These are phyloP conservation scores for Nasonia oneida DNA, from an alignment of 2,888 invertebrate genomes.

Conservation along the genomic window DNA sequence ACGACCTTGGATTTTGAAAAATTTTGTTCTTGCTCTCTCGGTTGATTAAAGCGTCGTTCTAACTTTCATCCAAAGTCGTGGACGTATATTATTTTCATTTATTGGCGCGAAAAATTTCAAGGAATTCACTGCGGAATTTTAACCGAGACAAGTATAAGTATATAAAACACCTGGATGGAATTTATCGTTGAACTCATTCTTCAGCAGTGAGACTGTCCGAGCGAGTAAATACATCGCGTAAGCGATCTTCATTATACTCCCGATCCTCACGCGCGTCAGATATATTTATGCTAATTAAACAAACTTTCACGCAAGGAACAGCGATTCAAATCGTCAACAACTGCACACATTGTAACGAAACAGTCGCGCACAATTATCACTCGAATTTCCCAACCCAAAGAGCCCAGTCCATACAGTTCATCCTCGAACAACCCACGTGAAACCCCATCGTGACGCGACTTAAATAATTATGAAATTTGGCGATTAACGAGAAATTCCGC, in stretches of 20 bases:
- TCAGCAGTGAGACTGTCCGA: not conserved
- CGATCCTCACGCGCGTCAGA: not conserved
- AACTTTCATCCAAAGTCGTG: not conserved
- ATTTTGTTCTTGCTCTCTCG: not conserved
- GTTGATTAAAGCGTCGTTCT: not conserved
- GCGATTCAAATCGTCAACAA: not conserved
- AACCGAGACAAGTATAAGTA: not conserved
- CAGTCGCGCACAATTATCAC: not conserved
- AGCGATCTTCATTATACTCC: not conserved
- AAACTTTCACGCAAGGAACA: not conserved
- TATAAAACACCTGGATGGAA: not conserved
- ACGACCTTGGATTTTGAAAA: slow-evolving; percentile 42
- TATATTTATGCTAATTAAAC: not conserved
- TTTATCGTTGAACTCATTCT: slow-evolving; percentile 2
- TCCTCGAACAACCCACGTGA: not conserved
- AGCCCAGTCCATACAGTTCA: not conserved
- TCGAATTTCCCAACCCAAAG: not conserved
- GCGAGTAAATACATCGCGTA: not conserved
- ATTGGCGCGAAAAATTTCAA: not conserved
- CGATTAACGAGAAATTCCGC: not conserved
- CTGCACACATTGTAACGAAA: not conserved
- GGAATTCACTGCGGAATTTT: not conserved
- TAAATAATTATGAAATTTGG: not conserved
- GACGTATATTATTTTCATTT: not conserved
- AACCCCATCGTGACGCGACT: not conserved